Conservation (phyloP, 2,888 invertebrate species). For the Blastobasis lacticolella region DNA sequence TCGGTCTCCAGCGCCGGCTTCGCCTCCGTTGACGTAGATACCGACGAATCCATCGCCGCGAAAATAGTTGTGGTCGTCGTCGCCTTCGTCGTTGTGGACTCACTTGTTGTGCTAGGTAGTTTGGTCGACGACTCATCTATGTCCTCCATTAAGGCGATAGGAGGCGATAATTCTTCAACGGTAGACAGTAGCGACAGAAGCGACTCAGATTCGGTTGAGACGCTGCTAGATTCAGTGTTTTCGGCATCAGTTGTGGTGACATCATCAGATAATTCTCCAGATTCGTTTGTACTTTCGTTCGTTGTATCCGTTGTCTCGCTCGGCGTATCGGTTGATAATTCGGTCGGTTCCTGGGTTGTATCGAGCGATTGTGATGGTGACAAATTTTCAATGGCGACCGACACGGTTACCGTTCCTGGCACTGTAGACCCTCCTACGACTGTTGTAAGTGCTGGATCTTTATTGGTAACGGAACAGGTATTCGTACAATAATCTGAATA, state of each 20-base stretch:
- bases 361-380: conserved; percentile 2
- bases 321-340: background rate
- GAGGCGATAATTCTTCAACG: too few relatives aligned
- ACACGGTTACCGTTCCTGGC: conserved; percentile 2
- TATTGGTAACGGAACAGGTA: conserved; percentile 31
- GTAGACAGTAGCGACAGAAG: too few relatives aligned
- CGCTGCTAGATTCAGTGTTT: conserved; percentile 5
- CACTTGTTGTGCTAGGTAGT: too few relatives aligned
- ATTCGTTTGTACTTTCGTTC: conserved; percentile 19
- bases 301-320: conserved; percentile 5
- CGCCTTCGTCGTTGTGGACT: too few relatives aligned
- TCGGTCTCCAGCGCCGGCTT: too few relatives aligned
- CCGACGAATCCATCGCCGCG: too few relatives aligned
- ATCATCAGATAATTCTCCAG: conserved; percentile 14
- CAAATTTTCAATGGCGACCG: conserved; percentile 1
- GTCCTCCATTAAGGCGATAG: too few relatives aligned
- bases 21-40: too few relatives aligned
- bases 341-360: conserved; percentile 1
- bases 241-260: too few relatives aligned
- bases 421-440: conserved; percentile 4
- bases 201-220: too few relatives aligned
- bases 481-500: conserved; percentile 31
- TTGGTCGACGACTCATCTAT: too few relatives aligned
- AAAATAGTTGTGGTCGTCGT: too few relatives aligned
- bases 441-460: background rate